Base-by-base conservation (phyloP, 2,888 invertebrate genomes). In the Synanthedon vespiformis region DNA sequence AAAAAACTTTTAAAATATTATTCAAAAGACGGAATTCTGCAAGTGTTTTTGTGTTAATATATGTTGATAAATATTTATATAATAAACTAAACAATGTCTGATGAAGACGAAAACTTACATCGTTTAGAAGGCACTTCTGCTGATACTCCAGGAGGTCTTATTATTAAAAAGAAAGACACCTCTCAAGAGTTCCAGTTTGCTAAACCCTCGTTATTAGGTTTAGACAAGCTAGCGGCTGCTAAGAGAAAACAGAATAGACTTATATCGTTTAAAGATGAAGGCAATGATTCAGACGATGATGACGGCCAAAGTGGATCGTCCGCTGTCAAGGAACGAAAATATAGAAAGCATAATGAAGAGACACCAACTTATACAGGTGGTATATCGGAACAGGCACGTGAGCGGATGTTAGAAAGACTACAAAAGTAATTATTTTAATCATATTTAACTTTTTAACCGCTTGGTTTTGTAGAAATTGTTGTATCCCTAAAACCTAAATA, bases 341-440 rank as follows among this genome's bases (percentile, higher is more conserved):
- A 97, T 68, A 90, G 98, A 50, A 89, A 91, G 51, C 89, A 92
- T 11, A 90, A 92, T 63, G 93, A 93, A 65, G 98, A 98, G 82
- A 98, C 98, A 0, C 98, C 98, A 0, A 95, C 97, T 0, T 92
- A 98, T 68, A 96, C 97, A 0, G 98, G 97, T 4, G 98, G 98
- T 4, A 93, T 98, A 18, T 94, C 94, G 34, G 91, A 92, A 54
- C 92, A 92, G 70, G 95, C 94, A 0, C 88, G 92, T 54, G 91
- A 92, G 63, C 90, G 94, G 49, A 88, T 95, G 67, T 78, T 92
- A 40, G 91, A 93, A 65, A 88, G 93, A 57, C 82, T 92, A 49
- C 84, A 89, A 57, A 87, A 81, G 69, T 89, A 77, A 63, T 59
- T 40, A 44, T 10, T 40, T 52, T 41, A 1, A 14, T 49, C 10